phyloP scores from a whole-genome alignment of 2,113 vertebrate genomes.

The Anoura caudifer region DNA sequence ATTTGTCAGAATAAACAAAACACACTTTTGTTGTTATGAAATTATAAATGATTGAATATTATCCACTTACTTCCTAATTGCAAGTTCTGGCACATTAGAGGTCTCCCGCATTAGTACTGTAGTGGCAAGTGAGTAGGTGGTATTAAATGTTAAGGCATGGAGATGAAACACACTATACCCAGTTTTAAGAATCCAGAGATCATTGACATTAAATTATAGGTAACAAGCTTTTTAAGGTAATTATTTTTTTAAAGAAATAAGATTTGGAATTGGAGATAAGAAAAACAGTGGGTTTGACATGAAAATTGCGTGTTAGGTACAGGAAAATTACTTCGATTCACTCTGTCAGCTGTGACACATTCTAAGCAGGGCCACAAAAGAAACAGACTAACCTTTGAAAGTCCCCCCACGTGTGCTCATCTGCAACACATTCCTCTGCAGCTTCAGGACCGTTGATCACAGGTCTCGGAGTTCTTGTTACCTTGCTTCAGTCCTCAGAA shows the following conservation, averaged over 20 bases:
- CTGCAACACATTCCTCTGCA: neutral
- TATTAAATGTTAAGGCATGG: neutral
- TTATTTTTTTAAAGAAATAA: neutral
- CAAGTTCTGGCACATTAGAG: neutral
- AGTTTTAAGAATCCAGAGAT: neutral
- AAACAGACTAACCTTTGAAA: neutral
- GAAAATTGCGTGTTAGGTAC: neutral
- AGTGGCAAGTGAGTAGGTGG: neutral
- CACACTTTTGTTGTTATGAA: neutral
- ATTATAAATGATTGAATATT: neutral
- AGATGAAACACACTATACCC: neutral
- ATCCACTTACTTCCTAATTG: neutral
- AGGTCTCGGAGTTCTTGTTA: neutral
- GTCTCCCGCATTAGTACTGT: neutral
- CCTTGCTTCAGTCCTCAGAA: neutral
- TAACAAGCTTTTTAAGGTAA: neutral
- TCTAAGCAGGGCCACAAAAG: neutral
- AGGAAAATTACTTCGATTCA: neutral
- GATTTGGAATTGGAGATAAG: neutral
- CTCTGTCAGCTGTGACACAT: neutral
- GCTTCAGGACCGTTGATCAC: neutral
- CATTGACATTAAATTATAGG: slow-evolving; percentile 1
- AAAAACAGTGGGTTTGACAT: neutral
- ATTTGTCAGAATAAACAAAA: slow-evolving; percentile 29
- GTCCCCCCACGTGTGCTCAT: neutral